phyloP scores from a whole-genome alignment of 2,113 vertebrate species.

The Istiophorus platypterus region DNA sequence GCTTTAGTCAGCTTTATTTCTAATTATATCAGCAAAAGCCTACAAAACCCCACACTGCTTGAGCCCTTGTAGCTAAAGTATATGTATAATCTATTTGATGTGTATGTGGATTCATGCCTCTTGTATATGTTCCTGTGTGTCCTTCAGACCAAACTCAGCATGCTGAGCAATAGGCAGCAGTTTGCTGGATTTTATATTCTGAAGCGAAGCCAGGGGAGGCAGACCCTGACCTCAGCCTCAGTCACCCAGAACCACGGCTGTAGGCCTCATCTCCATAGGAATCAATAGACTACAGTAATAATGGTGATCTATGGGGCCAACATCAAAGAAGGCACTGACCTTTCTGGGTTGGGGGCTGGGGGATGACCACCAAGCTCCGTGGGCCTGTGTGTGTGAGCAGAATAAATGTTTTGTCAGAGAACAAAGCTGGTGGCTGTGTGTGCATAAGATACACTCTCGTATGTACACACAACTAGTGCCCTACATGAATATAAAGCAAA shows the following conservation, averaged over 20 bases:
- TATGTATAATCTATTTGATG: conserved; percentile 33
- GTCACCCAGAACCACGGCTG: conserved; percentile 72
- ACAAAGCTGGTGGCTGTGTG: conserved; percentile 57
- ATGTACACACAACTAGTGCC: conserved; percentile 39
- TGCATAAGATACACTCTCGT: conserved; percentile 47
- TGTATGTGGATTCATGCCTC: conserved; percentile 38
- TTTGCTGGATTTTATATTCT: conserved; percentile 74
- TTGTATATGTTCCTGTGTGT: conserved; percentile 52
- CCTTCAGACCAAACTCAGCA: conserved; percentile 69
- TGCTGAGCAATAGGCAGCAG: conserved; percentile 68
- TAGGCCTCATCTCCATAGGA: conserved; percentile 83
- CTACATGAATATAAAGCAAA: conserved; percentile 53
- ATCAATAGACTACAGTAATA: conserved; percentile 88
- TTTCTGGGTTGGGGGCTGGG: conserved; percentile 65
- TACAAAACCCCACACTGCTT: conserved; percentile 9
- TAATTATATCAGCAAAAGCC: conserved; percentile 14
- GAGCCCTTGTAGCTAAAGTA: conserved; percentile 21
- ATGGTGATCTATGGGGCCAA: conserved; percentile 85
- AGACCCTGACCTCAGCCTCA: conserved; percentile 73
- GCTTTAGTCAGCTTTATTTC: not conserved
- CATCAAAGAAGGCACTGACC: conserved; percentile 85
- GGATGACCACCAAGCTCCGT: conserved; percentile 67
- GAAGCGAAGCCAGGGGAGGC: conserved; percentile 46
- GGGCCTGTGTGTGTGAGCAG: conserved; percentile 57
- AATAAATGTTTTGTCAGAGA: conserved; percentile 80